A percentile compares a stretch with the other conserved stretches of the same genome.
Evolutionary conservation across 1,140 invertebrate genomes (phyloP).

Genomic region (Lasaia peninsularis): DNA sequence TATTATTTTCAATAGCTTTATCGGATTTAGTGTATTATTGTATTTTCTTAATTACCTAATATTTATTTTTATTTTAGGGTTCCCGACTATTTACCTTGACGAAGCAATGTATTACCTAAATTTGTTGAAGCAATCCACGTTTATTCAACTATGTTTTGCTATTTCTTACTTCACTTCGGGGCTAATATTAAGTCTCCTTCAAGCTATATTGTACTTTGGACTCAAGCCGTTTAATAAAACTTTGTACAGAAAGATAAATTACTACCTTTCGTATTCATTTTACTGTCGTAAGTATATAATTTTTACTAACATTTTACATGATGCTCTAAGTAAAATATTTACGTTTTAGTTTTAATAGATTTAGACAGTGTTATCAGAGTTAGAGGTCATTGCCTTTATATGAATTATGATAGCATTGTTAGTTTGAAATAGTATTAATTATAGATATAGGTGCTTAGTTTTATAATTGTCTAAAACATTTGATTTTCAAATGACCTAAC

Average conservation of each 20-base stretch:
- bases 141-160: conserved; percentile 88
- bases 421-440: background rate
- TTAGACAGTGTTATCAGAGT: background rate
- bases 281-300: conserved; percentile 90
- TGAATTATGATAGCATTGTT: background rate
- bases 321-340: background rate
- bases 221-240: conserved; percentile 86
- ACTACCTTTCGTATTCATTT: conserved; percentile 92
- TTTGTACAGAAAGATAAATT: conserved; percentile 93
- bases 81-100: conserved; percentile 42
- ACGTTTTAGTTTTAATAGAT: background rate
- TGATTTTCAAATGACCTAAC: too few relatives aligned
- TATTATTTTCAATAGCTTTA: background rate
- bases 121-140: conserved; percentile 79
- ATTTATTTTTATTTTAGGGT: conserved; percentile 44
- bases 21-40: background rate
- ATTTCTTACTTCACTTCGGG: conserved; percentile 95
- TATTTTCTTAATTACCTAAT: background rate
- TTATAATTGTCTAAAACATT: too few relatives aligned
- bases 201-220: conserved; percentile 86
- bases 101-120: conserved; percentile 83
- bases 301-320: conserved; percentile 9
- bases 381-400: background rate
- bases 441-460: background rate
- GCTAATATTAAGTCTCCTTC: conserved; percentile 89